phyloP scores from a whole-genome alignment of 1,140 invertebrate genomes.

The Procambarus virginalis region DNA sequence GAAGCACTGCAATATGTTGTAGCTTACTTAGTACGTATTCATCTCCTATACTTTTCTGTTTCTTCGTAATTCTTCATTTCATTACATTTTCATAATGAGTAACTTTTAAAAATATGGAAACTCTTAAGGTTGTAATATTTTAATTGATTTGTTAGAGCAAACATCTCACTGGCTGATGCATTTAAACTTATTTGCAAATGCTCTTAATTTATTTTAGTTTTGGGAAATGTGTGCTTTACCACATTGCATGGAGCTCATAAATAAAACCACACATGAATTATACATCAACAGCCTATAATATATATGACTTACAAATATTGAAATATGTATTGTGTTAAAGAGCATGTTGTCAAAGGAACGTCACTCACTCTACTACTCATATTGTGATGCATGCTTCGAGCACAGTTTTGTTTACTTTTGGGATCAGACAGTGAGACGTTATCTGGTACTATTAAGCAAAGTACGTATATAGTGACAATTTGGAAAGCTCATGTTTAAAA shows the following conservation, averaged over 20 bases:
- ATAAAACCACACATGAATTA: not conserved
- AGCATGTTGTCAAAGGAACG: slow-evolving; percentile 16
- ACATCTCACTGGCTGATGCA: slow-evolving; percentile 64
- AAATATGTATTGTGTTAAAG: not conserved
- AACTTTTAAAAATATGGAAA: slow-evolving; percentile 37
- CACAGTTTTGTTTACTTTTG: slow-evolving; percentile 36
- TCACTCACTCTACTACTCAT: not conserved
- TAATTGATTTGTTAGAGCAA: slow-evolving; percentile 38
- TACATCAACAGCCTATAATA: not conserved
- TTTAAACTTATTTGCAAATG: slow-evolving; percentile 42
- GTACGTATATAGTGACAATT: slow-evolving; percentile 17
- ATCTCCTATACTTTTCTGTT: not conserved
- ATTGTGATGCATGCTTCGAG: slow-evolving; percentile 19
- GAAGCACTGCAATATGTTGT: not conserved
- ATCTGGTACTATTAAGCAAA: slow-evolving; percentile 1
- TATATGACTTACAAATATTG: not conserved
- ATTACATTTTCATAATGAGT: slow-evolving; percentile 57
- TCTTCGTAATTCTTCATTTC: slow-evolving; percentile 28
- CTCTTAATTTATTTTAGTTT: slow-evolving; percentile 27
- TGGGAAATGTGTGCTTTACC: slow-evolving; percentile 4
- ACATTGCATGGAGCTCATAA: slow-evolving; percentile 20
- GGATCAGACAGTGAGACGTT: slow-evolving; percentile 63
- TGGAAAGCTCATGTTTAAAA: slow-evolving; percentile 34
- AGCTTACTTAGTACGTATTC: not conserved
- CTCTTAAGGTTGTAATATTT: not conserved